These are phyloP conservation scores for Heliconius erato DNA, from an alignment of 2,888 invertebrate genomes.

Conservation along the genomic window DNA sequence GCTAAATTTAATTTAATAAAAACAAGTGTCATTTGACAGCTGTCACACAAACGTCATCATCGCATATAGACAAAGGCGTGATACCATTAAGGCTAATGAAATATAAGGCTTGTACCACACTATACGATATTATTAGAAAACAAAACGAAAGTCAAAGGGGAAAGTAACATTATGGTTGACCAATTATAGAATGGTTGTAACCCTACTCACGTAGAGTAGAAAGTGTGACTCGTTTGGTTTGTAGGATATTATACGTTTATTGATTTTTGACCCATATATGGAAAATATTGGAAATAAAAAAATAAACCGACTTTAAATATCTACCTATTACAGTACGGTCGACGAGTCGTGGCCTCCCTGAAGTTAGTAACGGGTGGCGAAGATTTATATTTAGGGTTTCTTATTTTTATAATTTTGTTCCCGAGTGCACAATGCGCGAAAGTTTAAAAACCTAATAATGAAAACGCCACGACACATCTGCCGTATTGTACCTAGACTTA, in stretches of 20 bases:
- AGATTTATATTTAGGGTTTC: too few relatives aligned
- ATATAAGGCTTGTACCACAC: constrained; percentile 30
- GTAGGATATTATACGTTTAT: constrained; percentile 31
- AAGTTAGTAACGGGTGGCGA: too few relatives aligned
- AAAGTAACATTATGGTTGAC: constrained; percentile 50
- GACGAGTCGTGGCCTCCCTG: too few relatives aligned
- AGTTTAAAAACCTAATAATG: background rate
- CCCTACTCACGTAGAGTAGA: constrained; percentile 44
- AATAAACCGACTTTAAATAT: background rate
- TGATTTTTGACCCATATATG: constrained; percentile 4
- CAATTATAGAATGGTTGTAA: constrained; percentile 47
- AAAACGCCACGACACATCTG: background rate
- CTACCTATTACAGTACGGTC: background rate
- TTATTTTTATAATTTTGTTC: background rate
- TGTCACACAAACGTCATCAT: constrained; percentile 1
- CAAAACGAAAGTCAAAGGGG: constrained; percentile 50
- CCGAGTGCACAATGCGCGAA: background rate
- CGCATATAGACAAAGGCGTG: background rate
- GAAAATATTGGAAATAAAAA: background rate
- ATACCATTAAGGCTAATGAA: constrained; percentile 34
- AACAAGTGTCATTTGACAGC: constrained; percentile 18
- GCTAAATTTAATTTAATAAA: too few relatives aligned
- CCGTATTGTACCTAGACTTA: background rate
- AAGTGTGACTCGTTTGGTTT: constrained; percentile 43
- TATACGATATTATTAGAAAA: constrained; percentile 47